Percentiles rank a stretch among this genome's conserved stretches.
Conservation (phyloP, 2,797 vertebrate genomes). For the Sarcoramphus papa region DNA sequence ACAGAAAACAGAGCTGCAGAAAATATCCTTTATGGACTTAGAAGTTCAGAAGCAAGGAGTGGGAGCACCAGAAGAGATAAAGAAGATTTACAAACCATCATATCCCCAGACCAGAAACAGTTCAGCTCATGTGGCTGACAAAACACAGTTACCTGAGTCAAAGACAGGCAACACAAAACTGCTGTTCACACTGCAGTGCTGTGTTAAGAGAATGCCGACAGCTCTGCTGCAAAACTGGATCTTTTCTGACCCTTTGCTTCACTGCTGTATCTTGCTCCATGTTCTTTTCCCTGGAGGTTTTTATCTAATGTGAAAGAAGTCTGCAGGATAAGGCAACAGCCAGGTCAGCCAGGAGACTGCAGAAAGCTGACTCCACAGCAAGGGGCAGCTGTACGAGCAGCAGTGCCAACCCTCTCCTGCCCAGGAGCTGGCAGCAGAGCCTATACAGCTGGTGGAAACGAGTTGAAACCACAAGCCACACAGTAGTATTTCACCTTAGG, state of each 20-base stretch:
- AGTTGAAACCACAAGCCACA: background rate
- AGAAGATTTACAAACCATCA: background rate
- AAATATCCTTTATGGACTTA: background rate
- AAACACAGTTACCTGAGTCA: background rate
- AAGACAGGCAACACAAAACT: background rate
- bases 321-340: background rate
- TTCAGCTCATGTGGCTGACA: background rate
- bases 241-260: background rate
- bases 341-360: background rate
- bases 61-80: background rate
- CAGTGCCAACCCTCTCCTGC: background rate
- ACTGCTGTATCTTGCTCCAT: background rate
- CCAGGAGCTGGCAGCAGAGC: background rate
- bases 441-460: background rate
- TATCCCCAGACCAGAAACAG: background rate
- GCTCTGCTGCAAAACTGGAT: background rate
- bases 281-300: background rate
- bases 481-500: background rate
- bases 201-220: fast-evolving
- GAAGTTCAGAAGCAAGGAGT: background rate
- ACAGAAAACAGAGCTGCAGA: background rate
- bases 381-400: background rate
- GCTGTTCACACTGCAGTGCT: background rate
- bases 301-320: background rate
- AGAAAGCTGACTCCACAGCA: background rate